phyloP scores from a whole-genome alignment of 2,888 invertebrate genomes.

The Dicyrtoma fusca region DNA sequence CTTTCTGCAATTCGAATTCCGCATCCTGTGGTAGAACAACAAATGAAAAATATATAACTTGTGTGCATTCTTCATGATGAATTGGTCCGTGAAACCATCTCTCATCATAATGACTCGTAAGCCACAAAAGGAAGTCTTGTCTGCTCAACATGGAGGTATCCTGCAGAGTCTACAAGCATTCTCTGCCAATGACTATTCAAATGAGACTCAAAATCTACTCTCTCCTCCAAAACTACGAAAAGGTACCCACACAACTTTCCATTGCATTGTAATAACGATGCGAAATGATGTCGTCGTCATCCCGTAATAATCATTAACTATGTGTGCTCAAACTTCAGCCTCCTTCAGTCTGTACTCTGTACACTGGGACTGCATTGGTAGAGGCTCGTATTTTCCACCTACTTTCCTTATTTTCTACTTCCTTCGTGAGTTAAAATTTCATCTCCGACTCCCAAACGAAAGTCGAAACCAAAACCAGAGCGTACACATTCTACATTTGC shows the following conservation, averaged over 20 bases:
- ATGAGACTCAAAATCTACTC: constrained; percentile 8
- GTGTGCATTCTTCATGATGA: constrained; percentile 32
- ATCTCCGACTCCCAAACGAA: background rate
- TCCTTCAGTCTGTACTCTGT: too few relatives aligned
- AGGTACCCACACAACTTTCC: constrained; percentile 13
- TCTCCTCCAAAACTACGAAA: background rate
- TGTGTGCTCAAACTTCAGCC: too few relatives aligned
- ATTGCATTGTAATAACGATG: constrained; percentile 17
- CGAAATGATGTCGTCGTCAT: background rate
- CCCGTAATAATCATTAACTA: too few relatives aligned
- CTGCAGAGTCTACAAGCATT: constrained; percentile 27
- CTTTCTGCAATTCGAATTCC: constrained; percentile 19
- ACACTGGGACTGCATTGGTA: too few relatives aligned
- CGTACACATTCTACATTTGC: too few relatives aligned
- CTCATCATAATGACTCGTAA: constrained; percentile 45
- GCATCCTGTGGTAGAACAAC: constrained; percentile 25
- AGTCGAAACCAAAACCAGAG: background rate
- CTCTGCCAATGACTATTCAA: constrained; percentile 8
- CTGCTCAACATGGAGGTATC: constrained; percentile 35
- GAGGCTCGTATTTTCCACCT: background rate
- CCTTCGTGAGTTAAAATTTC: background rate
- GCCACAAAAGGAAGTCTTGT: constrained; percentile 36
- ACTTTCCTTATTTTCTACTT: constrained; percentile 1
- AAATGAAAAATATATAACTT: constrained; percentile 40
- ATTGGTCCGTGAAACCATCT: constrained; percentile 46